phyloP scores from a whole-genome alignment of 2,113 vertebrate species.

The Xenopus borealis region DNA sequence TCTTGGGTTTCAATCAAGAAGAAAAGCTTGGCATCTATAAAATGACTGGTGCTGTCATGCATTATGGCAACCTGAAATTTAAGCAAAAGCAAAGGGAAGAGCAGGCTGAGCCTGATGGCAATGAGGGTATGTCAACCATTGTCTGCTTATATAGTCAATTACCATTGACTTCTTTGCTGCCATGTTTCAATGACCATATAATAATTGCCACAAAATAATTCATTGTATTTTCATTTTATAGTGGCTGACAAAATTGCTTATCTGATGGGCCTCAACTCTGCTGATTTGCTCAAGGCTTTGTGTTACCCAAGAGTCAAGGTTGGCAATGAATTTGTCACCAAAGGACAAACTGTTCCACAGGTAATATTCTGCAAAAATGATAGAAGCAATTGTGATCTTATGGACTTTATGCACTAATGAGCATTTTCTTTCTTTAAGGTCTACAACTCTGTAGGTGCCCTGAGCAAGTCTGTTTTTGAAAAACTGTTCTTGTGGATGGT shows the following conservation, averaged over 20 bases:
- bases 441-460: constrained; percentile 57
- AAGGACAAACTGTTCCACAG: constrained; percentile 88
- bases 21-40: constrained; percentile 82
- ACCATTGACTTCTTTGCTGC: too few relatives aligned
- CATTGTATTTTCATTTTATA: constrained; percentile 45
- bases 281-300: constrained; percentile 84
- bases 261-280: constrained; percentile 84
- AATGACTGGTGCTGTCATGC: constrained; percentile 79
- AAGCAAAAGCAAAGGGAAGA: constrained; percentile 83
- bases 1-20: constrained; percentile 73
- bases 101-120: constrained; percentile 77
- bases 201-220: too few relatives aligned
- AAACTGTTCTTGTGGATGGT: constrained; percentile 86
- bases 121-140: constrained; percentile 64
- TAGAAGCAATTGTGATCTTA: background rate
- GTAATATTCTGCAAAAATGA: constrained; percentile 53
- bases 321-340: constrained; percentile 89
- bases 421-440: constrained; percentile 49
- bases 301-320: constrained; percentile 90
- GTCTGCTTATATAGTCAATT: background rate
- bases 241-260: constrained; percentile 87
- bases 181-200: too few relatives aligned
- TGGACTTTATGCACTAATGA: background rate
- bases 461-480: constrained; percentile 67
- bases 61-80: constrained; percentile 82